Evolutionary conservation across 2,797 vertebrate genomes (phyloP), one percentile per base, ranked within the genome.

Genomic region (Cynopterus sphinx): DNA sequence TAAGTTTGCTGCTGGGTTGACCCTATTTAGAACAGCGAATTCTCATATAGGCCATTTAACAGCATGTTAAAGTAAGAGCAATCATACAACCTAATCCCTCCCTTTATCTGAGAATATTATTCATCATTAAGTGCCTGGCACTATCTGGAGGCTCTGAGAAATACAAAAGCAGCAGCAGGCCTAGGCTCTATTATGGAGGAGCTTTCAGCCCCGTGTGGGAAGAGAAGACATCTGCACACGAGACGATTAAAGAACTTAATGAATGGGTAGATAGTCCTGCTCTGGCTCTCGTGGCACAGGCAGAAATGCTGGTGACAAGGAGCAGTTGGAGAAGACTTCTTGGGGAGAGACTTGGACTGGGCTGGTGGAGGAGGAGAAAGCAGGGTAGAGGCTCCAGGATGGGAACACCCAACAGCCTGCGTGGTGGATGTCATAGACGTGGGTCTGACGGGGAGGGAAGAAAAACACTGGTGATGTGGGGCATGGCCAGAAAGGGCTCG

Each of bases 11-110:
- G 59, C 63, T 49, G 31, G 71, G 67, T 9, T 15, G 65, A 57
- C 26, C 26, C 46, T 51, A 10, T 73, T 91, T 67, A 68, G 43
- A 85, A 91, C 19, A 31, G 68, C 49, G 22, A 26, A 36, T 90
- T 91, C 57, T 92, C 68, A 24, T 17, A 24, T 7, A 73, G 39
- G 13, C 71, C 46, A 1, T 73, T 43, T 36, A 82, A 33, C n/a
- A 51, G 55, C 85, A 21, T 74, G 24, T 81, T 90, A 59, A 77
- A 67, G 70, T 90, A 70, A 82, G 59, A 87, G 70, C 70, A 16
- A 9, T 75, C 71, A 28, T 61, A 65, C 21, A 17, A 11, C 43
- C 41, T 63, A 39, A 11, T 70, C 53, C 55, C 16, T n/a, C 36
- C 22, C 46, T 71, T 82, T 9, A 1, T 39, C 71, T 39, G 46